A percentile compares a stretch with the other conserved stretches of the same genome.
phyloP scores from a whole-genome alignment of 2,113 vertebrate genomes.

The Haemorhous mexicanus region DNA sequence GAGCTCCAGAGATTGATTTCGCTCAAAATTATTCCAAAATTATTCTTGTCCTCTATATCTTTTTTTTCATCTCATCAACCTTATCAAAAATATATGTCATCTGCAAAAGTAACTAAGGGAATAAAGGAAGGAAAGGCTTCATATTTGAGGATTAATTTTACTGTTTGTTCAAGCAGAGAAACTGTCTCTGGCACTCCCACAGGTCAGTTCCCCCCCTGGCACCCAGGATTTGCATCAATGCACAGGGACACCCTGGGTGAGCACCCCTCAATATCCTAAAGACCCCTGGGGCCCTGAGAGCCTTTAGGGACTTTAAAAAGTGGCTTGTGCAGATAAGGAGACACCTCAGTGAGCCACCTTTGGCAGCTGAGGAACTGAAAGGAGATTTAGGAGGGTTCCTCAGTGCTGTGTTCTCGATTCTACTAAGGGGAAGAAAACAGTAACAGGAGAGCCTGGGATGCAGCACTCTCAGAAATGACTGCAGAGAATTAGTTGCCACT shows the following conservation, averaged over 20 bases:
- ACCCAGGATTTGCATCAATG: not conserved
- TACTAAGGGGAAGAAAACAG: not conserved
- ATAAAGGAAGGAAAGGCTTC: not conserved
- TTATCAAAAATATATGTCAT: not conserved
- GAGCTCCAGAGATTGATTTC: not conserved
- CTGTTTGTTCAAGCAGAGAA: not conserved
- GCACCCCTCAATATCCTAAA: not conserved
- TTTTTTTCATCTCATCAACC: not conserved
- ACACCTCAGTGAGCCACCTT: not conserved
- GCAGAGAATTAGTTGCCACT: not conserved
- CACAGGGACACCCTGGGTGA: not conserved
- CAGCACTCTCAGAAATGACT: not conserved
- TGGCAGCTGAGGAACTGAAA: not conserved
- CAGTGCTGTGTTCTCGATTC: not conserved
- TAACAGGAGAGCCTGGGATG: not conserved
- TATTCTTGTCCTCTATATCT: fast-evolving
- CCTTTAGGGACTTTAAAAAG: not conserved
- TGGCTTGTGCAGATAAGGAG: not conserved
- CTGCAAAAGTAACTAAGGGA: not conserved
- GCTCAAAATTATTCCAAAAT: not conserved
- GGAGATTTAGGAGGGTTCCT: not conserved
- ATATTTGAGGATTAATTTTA: not conserved
- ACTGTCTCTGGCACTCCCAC: not conserved
- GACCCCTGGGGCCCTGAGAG: not conserved
- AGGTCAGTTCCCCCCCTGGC: not conserved